These are phyloP conservation scores for Acyrthosiphon pisum DNA, from an alignment of 1,140 invertebrate species.

Conservation along the genomic window DNA sequence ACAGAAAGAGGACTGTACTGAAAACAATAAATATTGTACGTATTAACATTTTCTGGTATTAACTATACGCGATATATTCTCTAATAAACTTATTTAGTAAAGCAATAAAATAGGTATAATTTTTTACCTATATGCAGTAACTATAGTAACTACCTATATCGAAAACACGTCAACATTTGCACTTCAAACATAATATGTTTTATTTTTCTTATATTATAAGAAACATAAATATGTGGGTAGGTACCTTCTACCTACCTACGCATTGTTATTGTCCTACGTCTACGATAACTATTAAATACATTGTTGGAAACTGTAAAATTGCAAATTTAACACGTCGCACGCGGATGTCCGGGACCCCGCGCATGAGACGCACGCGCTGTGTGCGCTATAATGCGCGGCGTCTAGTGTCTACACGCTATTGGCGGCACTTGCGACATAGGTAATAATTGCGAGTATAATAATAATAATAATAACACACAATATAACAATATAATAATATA, in stretches of 20 bases:
- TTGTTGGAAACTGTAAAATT: neutral
- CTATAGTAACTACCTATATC: too few species aligned
- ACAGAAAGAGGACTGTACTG: neutral
- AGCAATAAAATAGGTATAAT: neutral
- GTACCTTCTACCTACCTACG: too few species aligned
- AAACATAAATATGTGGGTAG: too few species aligned
- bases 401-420: neutral
- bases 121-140: neutral
- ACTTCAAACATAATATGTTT: too few species aligned
- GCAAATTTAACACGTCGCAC: neutral
- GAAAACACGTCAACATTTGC: too few species aligned
- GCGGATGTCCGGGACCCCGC: neutral
- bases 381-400: neutral
- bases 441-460: neutral
- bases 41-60: neutral
- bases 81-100: neutral
- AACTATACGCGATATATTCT: neutral
- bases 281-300: too few species aligned
- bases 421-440: neutral
- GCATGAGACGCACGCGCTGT: neutral
- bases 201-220: too few species aligned
- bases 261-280: too few species aligned
- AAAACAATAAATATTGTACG: neutral
- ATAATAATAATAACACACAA: slow-evolving; percentile 3
- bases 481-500: neutral